Conservation (phyloP, 2,888 invertebrate genomes). For the Xestia rhomboidea region DNA sequence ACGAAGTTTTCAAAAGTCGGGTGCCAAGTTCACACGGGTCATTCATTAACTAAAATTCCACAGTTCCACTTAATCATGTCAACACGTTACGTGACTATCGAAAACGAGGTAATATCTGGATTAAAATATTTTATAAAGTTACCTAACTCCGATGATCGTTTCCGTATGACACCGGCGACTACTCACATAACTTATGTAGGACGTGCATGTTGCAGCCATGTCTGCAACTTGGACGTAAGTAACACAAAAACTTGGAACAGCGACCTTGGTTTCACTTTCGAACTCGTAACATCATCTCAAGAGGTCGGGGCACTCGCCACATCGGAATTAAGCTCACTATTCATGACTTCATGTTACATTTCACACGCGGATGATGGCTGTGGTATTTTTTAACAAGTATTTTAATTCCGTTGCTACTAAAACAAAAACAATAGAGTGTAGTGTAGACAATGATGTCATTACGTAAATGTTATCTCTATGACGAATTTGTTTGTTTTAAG, state of each 20-base stretch:
- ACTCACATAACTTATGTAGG: conserved; percentile 66
- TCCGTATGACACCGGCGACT: conserved; percentile 56
- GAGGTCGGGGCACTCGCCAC: conserved; percentile 76
- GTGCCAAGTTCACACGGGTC: too few species aligned
- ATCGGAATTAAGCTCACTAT: conserved; percentile 61
- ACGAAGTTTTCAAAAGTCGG: too few species aligned
- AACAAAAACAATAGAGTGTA: conserved; percentile 29
- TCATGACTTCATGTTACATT: conserved; percentile 42
- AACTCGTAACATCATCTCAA: conserved; percentile 71
- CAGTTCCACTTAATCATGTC: conserved; percentile 34
- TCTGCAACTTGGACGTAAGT: conserved; percentile 59
- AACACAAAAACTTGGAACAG: conserved; percentile 56
- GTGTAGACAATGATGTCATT: conserved; percentile 52
- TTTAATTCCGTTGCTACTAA: conserved; percentile 26
- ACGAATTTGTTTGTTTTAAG: conserved; percentile 39
- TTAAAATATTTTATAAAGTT: conserved; percentile 65
- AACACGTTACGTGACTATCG: conserved; percentile 46
- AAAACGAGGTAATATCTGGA: conserved; percentile 57
- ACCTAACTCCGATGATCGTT: conserved; percentile 70
- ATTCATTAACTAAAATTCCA: conserved; percentile 34
- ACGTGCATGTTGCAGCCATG: conserved; percentile 68
- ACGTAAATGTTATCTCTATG: conserved; percentile 26
- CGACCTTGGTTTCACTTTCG: conserved; percentile 84
- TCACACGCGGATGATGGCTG: conserved; percentile 51
- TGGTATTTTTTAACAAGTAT: conserved; percentile 27